Evolutionary conservation across 2,888 invertebrate genomes (phyloP), one percentile per base, ranked within the genome.

Genomic region (Onchidella celtica): DNA sequence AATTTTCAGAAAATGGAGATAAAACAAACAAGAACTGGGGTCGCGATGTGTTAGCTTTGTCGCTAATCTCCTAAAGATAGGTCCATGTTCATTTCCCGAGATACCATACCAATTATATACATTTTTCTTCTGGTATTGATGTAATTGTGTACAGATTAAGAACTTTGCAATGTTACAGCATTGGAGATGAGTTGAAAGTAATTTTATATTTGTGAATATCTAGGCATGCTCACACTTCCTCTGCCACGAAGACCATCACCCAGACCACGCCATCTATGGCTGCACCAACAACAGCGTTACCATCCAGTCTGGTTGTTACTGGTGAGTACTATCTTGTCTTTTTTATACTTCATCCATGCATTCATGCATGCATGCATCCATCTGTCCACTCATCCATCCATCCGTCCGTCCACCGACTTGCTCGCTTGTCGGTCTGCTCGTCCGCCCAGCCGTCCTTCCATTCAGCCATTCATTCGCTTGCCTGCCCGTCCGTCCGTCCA

Each of bases 251-350:
- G 68, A 36, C 68, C 32, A 24, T 34, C n/a, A 68, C 77, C 1
- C 27, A 14, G 9, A 29, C 77, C 29, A 36, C 77, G 29, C 17
- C 66, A 17, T 57, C 77, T 3, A 24, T 68, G 36, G 32, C 68
- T 17, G 57, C 68, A 21, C 66, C 76, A 29, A 21, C 76, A 0
- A 69, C 84, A 0, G 82, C 79, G 3, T 84, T 89, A 65, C 89
- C 89, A 11, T 88, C 90, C 2, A 90, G 89, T 80, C 85, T 90
- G 14, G 89, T 90, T n/a, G 89, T 90, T 17, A 89, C 90, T 34
- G 80, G 75, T 75, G 4, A 75, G 63, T 32, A 47, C 17, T 32
- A 11, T 47, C 17, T 47, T 47, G 17, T 47, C 17, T 17, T 11
- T 47, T 47, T 17, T 11, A 11, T 47, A 6, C 6, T 47, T 47